A percentile compares a stretch with the other conserved stretches of the same genome.
These are phyloP conservation scores for Agriopis aurantiaria DNA, from an alignment of 2,888 invertebrate species.

Conservation along the genomic window DNA sequence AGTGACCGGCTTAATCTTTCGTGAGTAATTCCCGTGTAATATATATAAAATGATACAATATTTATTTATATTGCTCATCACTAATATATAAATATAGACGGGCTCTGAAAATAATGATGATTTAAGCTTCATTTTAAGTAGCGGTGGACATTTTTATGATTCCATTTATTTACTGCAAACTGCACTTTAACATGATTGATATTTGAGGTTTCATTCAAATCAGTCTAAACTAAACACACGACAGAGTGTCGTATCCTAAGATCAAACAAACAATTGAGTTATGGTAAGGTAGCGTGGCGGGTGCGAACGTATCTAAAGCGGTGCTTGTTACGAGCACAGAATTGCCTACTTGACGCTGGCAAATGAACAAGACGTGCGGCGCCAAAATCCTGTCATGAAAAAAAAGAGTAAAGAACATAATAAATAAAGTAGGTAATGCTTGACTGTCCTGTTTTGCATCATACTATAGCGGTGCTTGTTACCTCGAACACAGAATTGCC, in stretches of 20 bases:
- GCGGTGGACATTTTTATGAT: neutral
- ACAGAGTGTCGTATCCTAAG: no score
- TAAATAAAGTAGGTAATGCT: neutral
- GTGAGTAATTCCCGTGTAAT: no score
- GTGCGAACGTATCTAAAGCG: no score
- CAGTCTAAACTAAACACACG: neutral
- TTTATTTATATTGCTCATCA: neutral
- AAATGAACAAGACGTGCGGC: no score
- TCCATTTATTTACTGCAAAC: neutral
- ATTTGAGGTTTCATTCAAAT: neutral
- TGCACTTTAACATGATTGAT: neutral
- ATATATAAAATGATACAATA: neutral
- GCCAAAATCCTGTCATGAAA: no score
- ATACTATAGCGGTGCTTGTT: neutral
- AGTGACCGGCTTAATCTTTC: no score
- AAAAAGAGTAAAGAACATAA: no score
- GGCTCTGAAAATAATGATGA: slow-evolving; percentile 5
- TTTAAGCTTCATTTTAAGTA: neutral
- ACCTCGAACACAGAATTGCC: neutral
- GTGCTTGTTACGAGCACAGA: no score
- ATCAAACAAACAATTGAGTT: no score
- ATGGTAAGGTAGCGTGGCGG: no score
- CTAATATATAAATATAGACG: neutral
- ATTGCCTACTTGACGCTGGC: no score
- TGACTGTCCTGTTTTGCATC: neutral